Evolutionary conservation across 2,888 invertebrate genomes (phyloP), one percentile per base, ranked within the genome.

Genomic region (Drosophila yooni): DNA sequence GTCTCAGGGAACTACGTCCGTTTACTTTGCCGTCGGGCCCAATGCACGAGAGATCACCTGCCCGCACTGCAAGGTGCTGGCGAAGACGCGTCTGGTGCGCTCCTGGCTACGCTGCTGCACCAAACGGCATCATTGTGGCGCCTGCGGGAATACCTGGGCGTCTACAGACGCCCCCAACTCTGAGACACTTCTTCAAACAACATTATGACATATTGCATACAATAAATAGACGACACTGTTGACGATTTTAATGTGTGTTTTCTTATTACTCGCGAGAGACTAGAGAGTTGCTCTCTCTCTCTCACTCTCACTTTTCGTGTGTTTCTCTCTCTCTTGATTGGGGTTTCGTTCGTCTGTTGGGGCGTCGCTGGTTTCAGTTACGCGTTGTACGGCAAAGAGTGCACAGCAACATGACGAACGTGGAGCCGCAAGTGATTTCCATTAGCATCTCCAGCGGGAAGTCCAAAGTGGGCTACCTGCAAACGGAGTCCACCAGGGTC

Each of bases 91-190:
- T 8, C 71, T 91, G 61, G 85, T 82, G 53, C 83, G 90, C 60
- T 88, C 83, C 59, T 85, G 90, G 67, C 71, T 91, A 27, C 83
- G 76, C 18, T 92, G 85, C 57, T 89, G 90, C 70, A 82, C 82
- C 29, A 85, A 86, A 59, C 88, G 92, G 2, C 92, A 92, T 58
- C 92, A 91, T 67, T 92, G 92, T 51, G 88, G 92, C 21, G 83
- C 87, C 38, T 93, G 92, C 56, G 92, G 92, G 92, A 92, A 73
- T 93, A 93, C 74, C 78, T 93, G 74, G 92, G 92, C 50, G 89
- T 92, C 34, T 93, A 89, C 67, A 83, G 90, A n/a, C 81, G 92
- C 31, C 93, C 93, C 11, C 92, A 92, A 67, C 82, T 92, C 36
- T 92, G 64, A 71, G 27, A 29, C n/a, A 27, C 3, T 15, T 15